Percentiles rank a stretch among this genome's conserved stretches.
phyloP scores from a whole-genome alignment of 1,140 invertebrate genomes.

The Dendroctonus valens region DNA sequence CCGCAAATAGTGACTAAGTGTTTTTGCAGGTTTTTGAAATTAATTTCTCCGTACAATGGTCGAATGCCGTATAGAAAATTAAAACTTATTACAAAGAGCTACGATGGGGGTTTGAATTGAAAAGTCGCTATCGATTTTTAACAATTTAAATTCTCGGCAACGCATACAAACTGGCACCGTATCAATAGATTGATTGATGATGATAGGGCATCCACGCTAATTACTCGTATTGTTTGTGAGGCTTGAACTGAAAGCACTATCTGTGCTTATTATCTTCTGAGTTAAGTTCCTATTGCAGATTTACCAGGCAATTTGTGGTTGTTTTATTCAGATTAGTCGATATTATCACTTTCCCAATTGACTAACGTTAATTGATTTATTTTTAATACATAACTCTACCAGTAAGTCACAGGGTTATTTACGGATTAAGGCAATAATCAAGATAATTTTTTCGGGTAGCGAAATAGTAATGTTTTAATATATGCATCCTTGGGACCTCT shows the following conservation, averaged over 20 bases:
- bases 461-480: too few species aligned
- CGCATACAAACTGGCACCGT: constrained; percentile 21
- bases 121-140: constrained; percentile 23
- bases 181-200: constrained; percentile 33
- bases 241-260: constrained; percentile 14
- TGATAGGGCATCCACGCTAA: constrained; percentile 22
- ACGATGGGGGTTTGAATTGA: constrained; percentile 14
- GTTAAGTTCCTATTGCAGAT: constrained; percentile 5
- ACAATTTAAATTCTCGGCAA: constrained; percentile 27
- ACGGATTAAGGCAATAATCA: too few species aligned
- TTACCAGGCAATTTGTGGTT: not conserved
- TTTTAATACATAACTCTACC: too few species aligned
- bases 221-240: constrained; percentile 26
- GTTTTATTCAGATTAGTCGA: not conserved
- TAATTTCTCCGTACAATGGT: constrained; percentile 12
- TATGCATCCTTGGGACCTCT: too few species aligned
- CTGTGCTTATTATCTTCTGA: constrained; percentile 20
- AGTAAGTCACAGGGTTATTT: too few species aligned
- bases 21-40: constrained; percentile 9
- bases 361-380: too few species aligned
- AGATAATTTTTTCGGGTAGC: too few species aligned
- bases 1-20: constrained; percentile 22
- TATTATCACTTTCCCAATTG: not conserved
- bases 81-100: constrained; percentile 21
- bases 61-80: constrained; percentile 22